A percentile compares a stretch with the other conserved stretches of the same genome.
Evolutionary conservation across 2,797 vertebrate genomes (phyloP).

Genomic region (Anomalospiza imberbis): DNA sequence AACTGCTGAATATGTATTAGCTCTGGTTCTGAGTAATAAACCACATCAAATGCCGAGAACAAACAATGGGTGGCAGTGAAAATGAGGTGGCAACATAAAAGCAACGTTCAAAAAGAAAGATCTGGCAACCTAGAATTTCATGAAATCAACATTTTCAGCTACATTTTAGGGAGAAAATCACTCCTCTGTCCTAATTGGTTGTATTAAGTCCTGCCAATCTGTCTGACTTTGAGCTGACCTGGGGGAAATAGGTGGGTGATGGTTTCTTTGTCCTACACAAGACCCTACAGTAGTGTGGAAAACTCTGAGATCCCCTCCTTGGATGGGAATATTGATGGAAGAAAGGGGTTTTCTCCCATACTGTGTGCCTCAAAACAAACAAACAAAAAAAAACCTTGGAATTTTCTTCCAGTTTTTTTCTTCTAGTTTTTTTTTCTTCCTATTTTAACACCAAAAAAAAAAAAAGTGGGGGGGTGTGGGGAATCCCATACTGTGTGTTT

Average conservation of each 20-base stretch:
- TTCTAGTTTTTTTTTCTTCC: too few relatives aligned
- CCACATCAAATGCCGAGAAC: constrained; percentile 43
- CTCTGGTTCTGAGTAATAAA: constrained; percentile 61
- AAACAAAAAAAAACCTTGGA: too few relatives aligned
- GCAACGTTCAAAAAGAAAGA: constrained; percentile 14
- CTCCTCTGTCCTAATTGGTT: not conserved
- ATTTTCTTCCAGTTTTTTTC: too few relatives aligned
- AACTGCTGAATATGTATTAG: constrained; percentile 53
- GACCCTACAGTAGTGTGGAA: not conserved
- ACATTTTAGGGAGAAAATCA: not conserved
- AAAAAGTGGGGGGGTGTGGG: too few relatives aligned
- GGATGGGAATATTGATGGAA: not conserved
- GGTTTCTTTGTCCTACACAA: not conserved
- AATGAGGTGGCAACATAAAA: constrained; percentile 54
- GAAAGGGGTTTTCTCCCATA: not conserved
- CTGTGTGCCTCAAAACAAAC: too few relatives aligned
- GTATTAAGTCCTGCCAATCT: not conserved
- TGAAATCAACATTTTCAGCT: not conserved
- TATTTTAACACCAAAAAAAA: too few relatives aligned
- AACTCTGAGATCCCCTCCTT: not conserved
- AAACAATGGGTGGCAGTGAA: constrained; percentile 49
- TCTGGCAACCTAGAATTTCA: not conserved
- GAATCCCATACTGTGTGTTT: accelerated
- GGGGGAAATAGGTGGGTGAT: not conserved
- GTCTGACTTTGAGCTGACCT: not conserved